Percentiles rank a stretch among this genome's conserved stretches.
Evolutionary conservation across 2,113 vertebrate genomes (phyloP).

Genomic region (Sakesphorus luctuosus): DNA sequence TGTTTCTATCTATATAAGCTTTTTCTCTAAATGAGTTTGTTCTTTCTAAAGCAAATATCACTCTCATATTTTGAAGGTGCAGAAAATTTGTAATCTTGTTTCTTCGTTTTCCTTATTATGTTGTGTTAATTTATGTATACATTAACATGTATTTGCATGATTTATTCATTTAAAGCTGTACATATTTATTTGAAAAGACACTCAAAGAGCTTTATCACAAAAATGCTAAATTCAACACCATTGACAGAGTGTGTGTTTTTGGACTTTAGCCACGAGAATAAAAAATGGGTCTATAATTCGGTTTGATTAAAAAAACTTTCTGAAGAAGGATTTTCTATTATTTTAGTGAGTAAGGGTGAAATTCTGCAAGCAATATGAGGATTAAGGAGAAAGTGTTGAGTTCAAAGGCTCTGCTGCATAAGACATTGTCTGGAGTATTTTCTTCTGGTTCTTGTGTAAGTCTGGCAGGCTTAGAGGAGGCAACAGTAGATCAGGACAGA

Average conservation of each 20-base stretch:
- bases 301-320: slow-evolving; percentile 39
- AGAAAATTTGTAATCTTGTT: slow-evolving; percentile 79
- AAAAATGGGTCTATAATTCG: slow-evolving; percentile 8
- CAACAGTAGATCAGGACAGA: not conserved
- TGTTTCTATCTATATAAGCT: slow-evolving; percentile 72
- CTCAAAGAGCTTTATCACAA: slow-evolving; percentile 70
- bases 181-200: slow-evolving; percentile 72
- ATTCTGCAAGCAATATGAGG: not conserved
- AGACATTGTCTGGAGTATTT: not conserved
- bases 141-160: slow-evolving; percentile 81
- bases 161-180: slow-evolving; percentile 78
- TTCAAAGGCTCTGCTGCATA: not conserved
- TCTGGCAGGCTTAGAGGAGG: not conserved
- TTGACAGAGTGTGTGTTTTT: slow-evolving; percentile 53
- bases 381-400: not conserved
- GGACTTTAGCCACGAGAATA: slow-evolving; percentile 45
- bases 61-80: slow-evolving; percentile 76
- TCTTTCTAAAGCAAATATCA: slow-evolving; percentile 77
- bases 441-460: not conserved
- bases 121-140: slow-evolving; percentile 78
- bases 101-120: slow-evolving; percentile 77
- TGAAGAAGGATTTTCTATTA: slow-evolving; percentile 20
- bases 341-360: slow-evolving; percentile 14
- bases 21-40: slow-evolving; percentile 74
- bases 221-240: slow-evolving; percentile 54